A percentile compares a stretch with the other conserved stretches of the same genome.
These are phyloP conservation scores for Macquaria australasica DNA, from an alignment of 2,113 vertebrate species.

Conservation along the genomic window DNA sequence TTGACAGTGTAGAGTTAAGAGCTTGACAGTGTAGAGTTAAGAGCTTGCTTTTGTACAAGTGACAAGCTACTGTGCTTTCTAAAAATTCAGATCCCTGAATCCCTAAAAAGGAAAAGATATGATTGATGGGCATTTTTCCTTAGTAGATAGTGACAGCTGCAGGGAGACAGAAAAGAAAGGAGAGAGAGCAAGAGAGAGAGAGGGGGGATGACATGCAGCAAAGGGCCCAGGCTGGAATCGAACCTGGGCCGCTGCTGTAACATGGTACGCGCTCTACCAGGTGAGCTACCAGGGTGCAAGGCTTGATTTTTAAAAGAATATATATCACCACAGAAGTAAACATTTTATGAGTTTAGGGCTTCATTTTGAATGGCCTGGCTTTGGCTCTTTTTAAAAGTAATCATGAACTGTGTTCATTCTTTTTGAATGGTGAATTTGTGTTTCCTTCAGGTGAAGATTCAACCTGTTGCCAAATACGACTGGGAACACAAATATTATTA, in stretches of 20 bases:
- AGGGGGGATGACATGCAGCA: no score
- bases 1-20: background rate
- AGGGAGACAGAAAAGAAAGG: no score
- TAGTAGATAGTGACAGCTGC: no score
- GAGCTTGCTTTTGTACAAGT: background rate
- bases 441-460: slow-evolving; percentile 95
- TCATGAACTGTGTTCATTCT: background rate
- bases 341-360: background rate
- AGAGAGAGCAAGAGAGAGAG: no score
- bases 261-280: no score
- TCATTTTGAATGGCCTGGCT: background rate
- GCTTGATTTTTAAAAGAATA: background rate
- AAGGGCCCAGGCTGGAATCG: no score
- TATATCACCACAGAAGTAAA: background rate
- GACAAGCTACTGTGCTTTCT: background rate
- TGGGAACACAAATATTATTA: slow-evolving; percentile 99
- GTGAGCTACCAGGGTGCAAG: background rate
- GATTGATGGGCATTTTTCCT: background rate
- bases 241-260: no score
- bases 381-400: background rate
- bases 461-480: slow-evolving; percentile 97
- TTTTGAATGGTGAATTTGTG: slow-evolving; percentile 20
- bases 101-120: background rate
- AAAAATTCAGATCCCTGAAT: background rate
- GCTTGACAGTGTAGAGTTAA: background rate